Conservation (phyloP, 2,888 invertebrate species). For the Smittia aterrima region DNA sequence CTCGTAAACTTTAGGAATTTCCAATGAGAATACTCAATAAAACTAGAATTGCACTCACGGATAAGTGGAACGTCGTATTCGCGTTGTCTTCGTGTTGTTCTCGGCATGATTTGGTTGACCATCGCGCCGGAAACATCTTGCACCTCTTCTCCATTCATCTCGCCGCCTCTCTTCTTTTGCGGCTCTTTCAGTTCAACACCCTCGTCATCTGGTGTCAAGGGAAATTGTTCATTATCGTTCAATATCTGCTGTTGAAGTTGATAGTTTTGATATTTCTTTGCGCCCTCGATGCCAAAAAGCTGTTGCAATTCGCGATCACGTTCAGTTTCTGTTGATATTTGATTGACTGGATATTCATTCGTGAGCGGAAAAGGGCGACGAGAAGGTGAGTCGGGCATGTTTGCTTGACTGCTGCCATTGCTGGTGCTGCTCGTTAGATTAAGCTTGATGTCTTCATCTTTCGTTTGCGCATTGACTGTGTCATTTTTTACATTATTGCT, state of each 20-base stretch:
- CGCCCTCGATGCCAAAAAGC: conserved; percentile 37
- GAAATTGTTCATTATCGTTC: background rate
- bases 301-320: conserved; percentile 30
- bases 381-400: background rate
- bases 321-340: background rate
- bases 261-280: conserved; percentile 37
- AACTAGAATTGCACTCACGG: conserved; percentile 59
- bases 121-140: conserved; percentile 52
- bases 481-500: conserved; percentile 26
- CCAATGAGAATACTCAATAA: too few relatives aligned
- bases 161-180: conserved; percentile 3
- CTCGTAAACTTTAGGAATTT: background rate
- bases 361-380: conserved; percentile 4
- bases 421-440: background rate
- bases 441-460: background rate
- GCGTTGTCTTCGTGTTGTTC: conserved; percentile 71
- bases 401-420: background rate
- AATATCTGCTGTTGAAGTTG: conserved; percentile 25
- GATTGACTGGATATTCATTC: conserved; percentile 31
- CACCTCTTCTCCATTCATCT: conserved; percentile 26
- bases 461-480: background rate
- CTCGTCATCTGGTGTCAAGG: background rate
- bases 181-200: conserved; percentile 6
- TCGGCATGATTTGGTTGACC: conserved; percentile 75
- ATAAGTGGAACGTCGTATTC: conserved; percentile 85